A percentile compares a stretch with the other conserved stretches of the same genome.
Conservation (phyloP, 1,140 invertebrate genomes). For the Danaus melanippus region DNA sequence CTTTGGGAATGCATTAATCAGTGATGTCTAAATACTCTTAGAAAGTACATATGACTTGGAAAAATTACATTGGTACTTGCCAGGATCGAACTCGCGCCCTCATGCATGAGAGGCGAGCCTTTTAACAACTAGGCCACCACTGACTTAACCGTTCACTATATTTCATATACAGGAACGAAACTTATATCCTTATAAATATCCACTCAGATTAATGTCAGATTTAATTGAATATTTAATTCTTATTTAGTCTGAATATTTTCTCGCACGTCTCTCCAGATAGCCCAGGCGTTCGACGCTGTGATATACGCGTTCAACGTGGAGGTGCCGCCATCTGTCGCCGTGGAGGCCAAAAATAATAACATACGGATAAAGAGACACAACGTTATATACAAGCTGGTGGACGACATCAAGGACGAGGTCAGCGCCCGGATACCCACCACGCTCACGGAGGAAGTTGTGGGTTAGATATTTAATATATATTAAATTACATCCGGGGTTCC, state of each 20-base stretch:
- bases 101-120: no score
- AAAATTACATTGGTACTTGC: no score
- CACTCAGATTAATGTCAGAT: no score
- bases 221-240: background rate
- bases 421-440: conserved; percentile 79
- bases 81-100: no score
- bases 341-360: conserved; percentile 68
- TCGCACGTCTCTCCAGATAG: conserved; percentile 68
- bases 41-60: no score
- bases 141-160: no score
- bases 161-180: no score
- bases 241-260: background rate
- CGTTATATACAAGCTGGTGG: conserved; percentile 93
- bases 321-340: conserved; percentile 54
- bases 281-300: conserved; percentile 85
- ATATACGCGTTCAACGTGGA: conserved; percentile 91
- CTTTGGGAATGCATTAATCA: no score
- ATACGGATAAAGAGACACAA: conserved; percentile 82
- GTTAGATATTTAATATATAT: conserved; percentile 73
- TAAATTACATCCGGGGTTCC: no score
- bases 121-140: no score
- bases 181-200: no score
- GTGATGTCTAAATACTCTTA: no score
- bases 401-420: conserved; percentile 89
- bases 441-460: conserved; percentile 83